These are phyloP conservation scores for Rana temporaria DNA, from an alignment of 2,113 vertebrate species.

Conservation along the genomic window DNA sequence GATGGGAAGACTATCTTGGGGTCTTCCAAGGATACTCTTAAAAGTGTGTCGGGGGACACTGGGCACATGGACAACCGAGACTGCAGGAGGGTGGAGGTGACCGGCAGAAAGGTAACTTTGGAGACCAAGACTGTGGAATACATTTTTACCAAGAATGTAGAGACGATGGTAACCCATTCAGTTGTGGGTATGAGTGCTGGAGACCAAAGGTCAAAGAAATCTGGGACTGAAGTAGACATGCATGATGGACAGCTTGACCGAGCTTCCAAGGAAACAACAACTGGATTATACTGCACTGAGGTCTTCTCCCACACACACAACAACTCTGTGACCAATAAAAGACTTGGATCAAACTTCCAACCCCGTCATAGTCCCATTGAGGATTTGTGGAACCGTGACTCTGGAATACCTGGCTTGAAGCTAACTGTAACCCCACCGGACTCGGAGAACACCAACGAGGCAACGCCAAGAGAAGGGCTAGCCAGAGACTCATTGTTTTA, in stretches of 20 bases:
- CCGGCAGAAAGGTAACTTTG: not conserved
- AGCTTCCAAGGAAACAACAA: not conserved
- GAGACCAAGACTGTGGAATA: not conserved
- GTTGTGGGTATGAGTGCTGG: not conserved
- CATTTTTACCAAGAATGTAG: not conserved
- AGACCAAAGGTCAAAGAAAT: not conserved
- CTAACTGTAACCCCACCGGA: slow-evolving; percentile 29
- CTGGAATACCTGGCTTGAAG: slow-evolving; percentile 6
- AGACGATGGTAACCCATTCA: not conserved
- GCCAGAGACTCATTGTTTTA: not conserved
- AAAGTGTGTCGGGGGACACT: not conserved
- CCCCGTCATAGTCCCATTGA: not conserved
- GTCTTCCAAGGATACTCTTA: not conserved
- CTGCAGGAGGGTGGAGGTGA: not conserved
- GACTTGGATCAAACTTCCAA: not conserved
- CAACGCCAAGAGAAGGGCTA: not conserved
- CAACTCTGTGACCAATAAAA: not conserved
- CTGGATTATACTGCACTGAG: not conserved
- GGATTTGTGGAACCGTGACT: not conserved
- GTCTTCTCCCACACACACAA: not conserved
- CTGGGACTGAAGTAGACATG: not conserved
- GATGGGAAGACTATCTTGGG: slow-evolving; percentile 3
- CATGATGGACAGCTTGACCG: not conserved
- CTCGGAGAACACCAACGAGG: not conserved
- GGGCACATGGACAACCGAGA: not conserved